Percentiles rank a stretch among this genome's conserved stretches.
Conservation (phyloP, 2,888 invertebrate genomes). For the Hypolimnas misippus region DNA sequence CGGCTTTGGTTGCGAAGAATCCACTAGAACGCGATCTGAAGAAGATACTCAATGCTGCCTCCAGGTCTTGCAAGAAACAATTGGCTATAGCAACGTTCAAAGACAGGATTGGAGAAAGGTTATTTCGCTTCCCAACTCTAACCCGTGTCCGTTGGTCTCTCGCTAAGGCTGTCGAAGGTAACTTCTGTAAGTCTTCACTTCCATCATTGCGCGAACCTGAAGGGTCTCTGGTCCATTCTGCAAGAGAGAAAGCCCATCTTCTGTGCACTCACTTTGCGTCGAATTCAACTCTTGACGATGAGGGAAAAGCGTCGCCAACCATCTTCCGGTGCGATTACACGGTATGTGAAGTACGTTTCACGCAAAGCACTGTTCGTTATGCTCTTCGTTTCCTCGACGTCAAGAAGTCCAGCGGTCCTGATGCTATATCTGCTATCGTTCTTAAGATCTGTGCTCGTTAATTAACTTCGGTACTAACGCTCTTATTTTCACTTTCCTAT, state of each 20-base stretch:
- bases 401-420: constrained; percentile 32
- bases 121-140: not conserved
- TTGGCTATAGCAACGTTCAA: not conserved
- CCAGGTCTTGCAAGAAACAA: constrained; percentile 3
- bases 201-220: constrained; percentile 5
- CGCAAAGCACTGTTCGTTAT: not conserved
- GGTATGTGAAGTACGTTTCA: not conserved
- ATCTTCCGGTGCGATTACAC: not conserved
- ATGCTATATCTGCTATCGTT: constrained; percentile 36
- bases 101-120: not conserved
- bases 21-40: not conserved
- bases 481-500: constrained; percentile 20
- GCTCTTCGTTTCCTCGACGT: constrained; percentile 15
- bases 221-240: constrained; percentile 1
- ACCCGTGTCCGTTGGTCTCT: not conserved
- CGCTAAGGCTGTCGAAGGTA: constrained; percentile 1
- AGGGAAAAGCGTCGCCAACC: not conserved
- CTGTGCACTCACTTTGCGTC: constrained; percentile 9
- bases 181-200: constrained; percentile 8
- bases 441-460: constrained; percentile 34
- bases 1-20: not conserved
- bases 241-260: constrained; percentile 16
- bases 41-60: not conserved
- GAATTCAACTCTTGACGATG: constrained; percentile 1
- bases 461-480: constrained; percentile 33